Evolutionary conservation across 2,113 vertebrate species (phyloP), one percentile per base, ranked within the genome.

Genomic region (Colistium nudipinnis): DNA sequence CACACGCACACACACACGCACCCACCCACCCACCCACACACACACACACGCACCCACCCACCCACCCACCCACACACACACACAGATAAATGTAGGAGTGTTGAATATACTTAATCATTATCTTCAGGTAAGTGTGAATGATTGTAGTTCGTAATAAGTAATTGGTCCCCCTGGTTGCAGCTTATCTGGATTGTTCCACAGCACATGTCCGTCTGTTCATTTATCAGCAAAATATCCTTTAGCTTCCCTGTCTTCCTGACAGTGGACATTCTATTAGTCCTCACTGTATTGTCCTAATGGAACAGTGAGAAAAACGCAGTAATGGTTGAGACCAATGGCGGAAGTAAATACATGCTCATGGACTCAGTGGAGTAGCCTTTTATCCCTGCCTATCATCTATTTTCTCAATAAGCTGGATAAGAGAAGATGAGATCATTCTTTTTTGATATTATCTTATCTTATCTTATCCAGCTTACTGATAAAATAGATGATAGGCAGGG

Each of bases 81-180:
- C 9, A 2, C 3, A 59, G 59, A 73, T 76, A 70, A 61, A 78
- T 69, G 7, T 2, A 43, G 20, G 14, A 27, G 48, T 47, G 56
- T 28, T 66, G 76, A 79, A 77, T 71, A 78, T 75, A 69, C 75
- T 87, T 74, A 38, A 83, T 88, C 81, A 73, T 48, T 65, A 70
- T 52, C 76, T 77, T 35, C 48, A 70, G 69, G 70, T 82, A 80
- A 85, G 75, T 70, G 73, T 87, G 75, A 74, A 72, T 67, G 74
- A 83, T 75, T 66, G 70, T 60, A 35, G n/a, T 53, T 57, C 51
- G 60, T 76, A 64, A 68, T 84, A 83, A 73, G 56, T 79, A 83
- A 89, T 76, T 88, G 80, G 65, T 73, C 81, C 68, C 69, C 62
- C 31, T 59, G 70, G 79, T 81, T 66, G 70, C 61, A 63, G 62